Evolutionary conservation across 1,140 invertebrate species (phyloP).

Genomic region (Cheumatopsyche charites): DNA sequence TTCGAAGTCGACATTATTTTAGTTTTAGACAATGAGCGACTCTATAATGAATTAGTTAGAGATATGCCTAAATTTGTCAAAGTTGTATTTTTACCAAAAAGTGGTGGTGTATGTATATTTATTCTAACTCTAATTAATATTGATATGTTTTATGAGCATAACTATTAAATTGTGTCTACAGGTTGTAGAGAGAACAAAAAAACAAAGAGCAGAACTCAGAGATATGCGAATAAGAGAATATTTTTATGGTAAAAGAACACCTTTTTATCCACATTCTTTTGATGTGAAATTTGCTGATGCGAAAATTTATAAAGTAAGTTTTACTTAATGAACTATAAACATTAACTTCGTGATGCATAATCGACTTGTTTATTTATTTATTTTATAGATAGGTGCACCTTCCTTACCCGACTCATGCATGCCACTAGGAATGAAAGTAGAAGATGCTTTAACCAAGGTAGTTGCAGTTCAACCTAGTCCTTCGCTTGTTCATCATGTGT

Average conservation of each 20-base stretch:
- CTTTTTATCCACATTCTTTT: conserved; percentile 91
- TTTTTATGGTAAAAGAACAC: conserved; percentile 88
- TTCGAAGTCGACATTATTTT: conserved; percentile 97
- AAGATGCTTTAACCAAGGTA: conserved; percentile 91
- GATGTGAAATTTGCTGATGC: conserved; percentile 88
- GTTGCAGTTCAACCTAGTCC: conserved; percentile 78
- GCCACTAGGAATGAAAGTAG: conserved; percentile 91
- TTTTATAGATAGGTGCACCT: conserved; percentile 80
- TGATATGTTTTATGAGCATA: conserved; percentile 2
- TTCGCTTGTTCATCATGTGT: conserved; percentile 83
- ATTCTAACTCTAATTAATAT: not conserved
- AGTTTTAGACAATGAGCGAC: conserved; percentile 94
- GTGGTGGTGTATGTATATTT: conserved; percentile 81
- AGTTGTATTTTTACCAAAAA: conserved; percentile 93
- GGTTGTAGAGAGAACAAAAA: conserved; percentile 84
- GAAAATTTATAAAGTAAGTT: conserved; percentile 80
- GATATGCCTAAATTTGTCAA: conserved; percentile 94
- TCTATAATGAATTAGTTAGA: conserved; percentile 92
- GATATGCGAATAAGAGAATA: conserved; percentile 89
- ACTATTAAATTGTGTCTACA: conserved; percentile 52
- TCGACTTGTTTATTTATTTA: not conserved
- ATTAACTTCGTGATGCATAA: not conserved
- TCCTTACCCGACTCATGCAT: conserved; percentile 92
- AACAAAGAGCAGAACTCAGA: conserved; percentile 73
- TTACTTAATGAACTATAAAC: conserved; percentile 1